These are phyloP conservation scores for Lasioglossum morio DNA, from an alignment of 2,888 invertebrate genomes.

Conservation along the genomic window DNA sequence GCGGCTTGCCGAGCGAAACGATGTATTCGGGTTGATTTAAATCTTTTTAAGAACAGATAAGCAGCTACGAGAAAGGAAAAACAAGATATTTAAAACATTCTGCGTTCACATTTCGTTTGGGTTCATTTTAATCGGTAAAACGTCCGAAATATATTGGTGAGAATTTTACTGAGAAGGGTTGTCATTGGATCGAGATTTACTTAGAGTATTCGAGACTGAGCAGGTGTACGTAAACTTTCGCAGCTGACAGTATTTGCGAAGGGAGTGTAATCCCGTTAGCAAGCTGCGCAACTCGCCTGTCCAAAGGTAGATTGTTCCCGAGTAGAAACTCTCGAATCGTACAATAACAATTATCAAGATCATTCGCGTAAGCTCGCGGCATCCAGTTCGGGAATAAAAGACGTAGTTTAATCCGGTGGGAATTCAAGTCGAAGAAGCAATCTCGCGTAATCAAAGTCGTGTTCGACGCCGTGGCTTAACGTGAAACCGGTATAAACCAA, in stretches of 20 bases:
- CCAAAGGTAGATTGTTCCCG: not conserved
- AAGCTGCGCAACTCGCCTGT: not conserved
- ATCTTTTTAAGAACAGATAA: not conserved
- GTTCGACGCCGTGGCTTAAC: constrained; percentile 60
- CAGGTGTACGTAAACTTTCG: not conserved
- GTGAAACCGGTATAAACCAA: constrained; percentile 68
- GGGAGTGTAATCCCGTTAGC: not conserved
- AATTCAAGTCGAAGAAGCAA: constrained; percentile 59
- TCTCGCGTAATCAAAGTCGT: constrained; percentile 63
- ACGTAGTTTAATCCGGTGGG: constrained; percentile 35
- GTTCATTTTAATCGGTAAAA: not conserved
- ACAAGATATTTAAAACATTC: too few relatives aligned
- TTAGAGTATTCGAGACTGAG: not conserved
- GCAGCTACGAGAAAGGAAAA: too few relatives aligned
- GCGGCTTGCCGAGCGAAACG: not conserved
- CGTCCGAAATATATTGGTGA: not conserved
- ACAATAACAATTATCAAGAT: constrained; percentile 39
- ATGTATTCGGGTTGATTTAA: not conserved
- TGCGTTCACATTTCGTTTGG: not conserved
- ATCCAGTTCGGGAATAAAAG: constrained; percentile 50
- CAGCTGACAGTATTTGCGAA: not conserved
- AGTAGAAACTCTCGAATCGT: not conserved
- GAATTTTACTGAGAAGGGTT: not conserved
- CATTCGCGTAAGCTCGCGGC: constrained; percentile 36
- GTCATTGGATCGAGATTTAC: not conserved